Base-by-base conservation (phyloP, 2,113 vertebrate species). In the Albula goreensis region DNA sequence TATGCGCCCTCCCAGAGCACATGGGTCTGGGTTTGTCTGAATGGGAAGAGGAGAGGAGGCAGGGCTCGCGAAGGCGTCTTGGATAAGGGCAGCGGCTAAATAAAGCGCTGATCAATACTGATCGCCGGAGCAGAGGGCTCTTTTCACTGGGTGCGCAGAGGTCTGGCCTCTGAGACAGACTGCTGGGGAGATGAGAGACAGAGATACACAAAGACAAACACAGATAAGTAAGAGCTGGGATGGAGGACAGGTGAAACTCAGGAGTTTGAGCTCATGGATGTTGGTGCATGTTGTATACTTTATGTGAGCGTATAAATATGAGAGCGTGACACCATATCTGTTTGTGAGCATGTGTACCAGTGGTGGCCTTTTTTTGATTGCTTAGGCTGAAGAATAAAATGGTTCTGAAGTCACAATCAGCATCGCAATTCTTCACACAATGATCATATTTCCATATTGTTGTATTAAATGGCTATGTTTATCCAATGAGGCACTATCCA, bases 81-180 rank as follows among this genome's bases (percentile, higher is more conserved):
- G 78, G 78, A 79, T 79, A 79, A 79, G 78, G 48, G 78, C 78
- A 79, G 31, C 17, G 12, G 12, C 78, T 79, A 79, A 79, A 79
- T 79, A 79, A 79, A 49, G 78, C 70, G 13, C 78, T 15, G 25
- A 79, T 79, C 78, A 79, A 79, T 79, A 50, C 48, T 79, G 78
- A 50, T 79, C 48, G 17, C 8, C 48, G 25, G 78, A 79, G 78
- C 15, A 5, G 78, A 49, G 78, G 22, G 78, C 78, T 79, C 78
- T 48, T 79, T 10, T 79, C 48, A 50, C 78, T 50, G 78, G 78
- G 41, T 13, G 15, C 5, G 78, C 78, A 50, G 48, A 79, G 78
- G 78, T 50, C 48, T 6, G 15, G 41, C 78, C 74, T 79, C 66
- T 79, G 31, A 79, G 41, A 86, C 66, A 86, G 63, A 83, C 48